Conservation (phyloP, 2,888 invertebrate genomes). For the Apantesis nais region DNA sequence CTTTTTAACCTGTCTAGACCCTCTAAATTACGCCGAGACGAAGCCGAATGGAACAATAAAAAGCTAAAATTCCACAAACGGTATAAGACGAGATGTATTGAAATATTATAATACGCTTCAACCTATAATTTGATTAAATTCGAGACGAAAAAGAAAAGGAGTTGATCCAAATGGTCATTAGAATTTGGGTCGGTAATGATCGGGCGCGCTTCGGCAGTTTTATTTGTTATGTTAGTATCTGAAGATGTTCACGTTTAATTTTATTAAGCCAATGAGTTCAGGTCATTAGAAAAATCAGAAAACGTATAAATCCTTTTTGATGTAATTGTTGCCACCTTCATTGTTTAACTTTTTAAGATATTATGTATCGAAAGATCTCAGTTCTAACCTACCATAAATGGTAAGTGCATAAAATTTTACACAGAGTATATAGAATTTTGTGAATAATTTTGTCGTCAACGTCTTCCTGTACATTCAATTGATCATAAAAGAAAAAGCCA, state of each 20-base stretch:
- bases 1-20: slow-evolving; percentile 77
- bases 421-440: neutral
- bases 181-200: slow-evolving; percentile 83
- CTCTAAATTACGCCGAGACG: slow-evolving; percentile 74
- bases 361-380: neutral
- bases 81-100: slow-evolving; percentile 79
- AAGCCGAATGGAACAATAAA: slow-evolving; percentile 80
- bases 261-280: slow-evolving; percentile 59
- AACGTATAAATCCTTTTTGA: neutral
- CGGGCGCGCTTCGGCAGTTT: slow-evolving; percentile 71
- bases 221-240: slow-evolving; percentile 75
- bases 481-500: no score
- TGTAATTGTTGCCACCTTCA: neutral
- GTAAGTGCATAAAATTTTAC: neutral
- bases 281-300: slow-evolving; percentile 19
- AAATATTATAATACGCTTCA: slow-evolving; percentile 83
- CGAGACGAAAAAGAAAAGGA: slow-evolving; percentile 78
- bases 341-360: neutral
- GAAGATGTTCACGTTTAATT: slow-evolving; percentile 64
- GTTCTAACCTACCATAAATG: neutral
- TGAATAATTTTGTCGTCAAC: neutral
- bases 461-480: neutral
- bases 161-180: slow-evolving; percentile 80
- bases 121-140: slow-evolving; percentile 86
- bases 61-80: slow-evolving; percentile 82